These are phyloP conservation scores for Neocloeon triangulifer DNA, from an alignment of 1,140 invertebrate species.

Conservation along the genomic window DNA sequence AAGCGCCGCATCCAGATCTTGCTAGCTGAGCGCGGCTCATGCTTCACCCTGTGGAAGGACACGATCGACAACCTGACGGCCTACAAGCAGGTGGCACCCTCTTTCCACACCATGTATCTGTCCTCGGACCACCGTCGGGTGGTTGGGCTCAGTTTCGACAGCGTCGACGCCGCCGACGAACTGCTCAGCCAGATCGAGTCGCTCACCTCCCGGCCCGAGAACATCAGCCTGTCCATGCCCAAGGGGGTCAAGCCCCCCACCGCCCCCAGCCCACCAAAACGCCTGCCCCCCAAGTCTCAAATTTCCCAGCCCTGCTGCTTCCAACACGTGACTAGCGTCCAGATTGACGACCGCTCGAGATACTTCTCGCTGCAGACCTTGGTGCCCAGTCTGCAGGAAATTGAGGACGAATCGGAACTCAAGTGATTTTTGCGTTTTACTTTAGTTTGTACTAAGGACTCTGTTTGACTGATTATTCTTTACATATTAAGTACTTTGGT, in stretches of 20 bases:
- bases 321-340: slow-evolving; percentile 62
- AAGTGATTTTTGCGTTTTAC: too few relatives aligned
- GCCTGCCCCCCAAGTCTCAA: slow-evolving; percentile 48
- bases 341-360: slow-evolving; percentile 35
- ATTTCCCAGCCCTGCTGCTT: slow-evolving; percentile 74
- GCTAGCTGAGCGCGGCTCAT: slow-evolving; percentile 59
- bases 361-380: slow-evolving; percentile 43
- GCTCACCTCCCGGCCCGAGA: slow-evolving; percentile 52
- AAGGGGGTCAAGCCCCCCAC: slow-evolving; percentile 29
- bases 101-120: slow-evolving; percentile 65
- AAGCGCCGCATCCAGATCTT: slow-evolving; percentile 50
- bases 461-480: too few relatives aligned
- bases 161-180: slow-evolving; percentile 41
- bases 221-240: slow-evolving; percentile 47
- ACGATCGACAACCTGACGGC: slow-evolving; percentile 40
- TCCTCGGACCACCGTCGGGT: slow-evolving; percentile 39
- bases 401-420: too few relatives aligned
- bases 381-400: slow-evolving; percentile 17
- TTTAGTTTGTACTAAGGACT: too few relatives aligned
- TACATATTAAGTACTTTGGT: too few relatives aligned
- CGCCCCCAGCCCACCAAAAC: background rate
- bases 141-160: slow-evolving; percentile 54
- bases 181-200: slow-evolving; percentile 43
- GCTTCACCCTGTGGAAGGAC: slow-evolving; percentile 67
- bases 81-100: slow-evolving; percentile 31